Base-by-base conservation (phyloP, 2,113 vertebrate species). In the Columba livia region DNA sequence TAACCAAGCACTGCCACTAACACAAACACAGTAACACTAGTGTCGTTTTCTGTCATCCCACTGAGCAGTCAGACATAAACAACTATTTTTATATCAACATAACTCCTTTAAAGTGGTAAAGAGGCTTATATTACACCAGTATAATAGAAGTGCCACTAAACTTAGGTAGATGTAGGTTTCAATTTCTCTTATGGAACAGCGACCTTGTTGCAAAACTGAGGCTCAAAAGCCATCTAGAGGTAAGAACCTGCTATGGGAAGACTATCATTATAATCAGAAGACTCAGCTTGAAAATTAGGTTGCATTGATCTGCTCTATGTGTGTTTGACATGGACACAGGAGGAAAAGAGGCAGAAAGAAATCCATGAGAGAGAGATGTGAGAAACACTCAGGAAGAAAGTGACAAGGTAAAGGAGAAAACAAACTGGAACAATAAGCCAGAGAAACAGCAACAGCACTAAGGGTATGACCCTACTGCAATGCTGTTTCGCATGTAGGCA, bases 271-370 rank as follows among this genome's bases (percentile, higher is more conserved):
- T 1, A 29, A 80, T 47, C 24, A 40, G 56, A 61, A 71, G 26
- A 67, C 4, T 66, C 13, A 12, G 20, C 66, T 26, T 0, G 0
- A 74, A 79, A 81, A 44, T 18, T 23, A 66, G 4, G 56, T 15
- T 84, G 34, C n/a, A 32, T 5, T 81, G n/a, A 81, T 58, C 20
- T 70, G 20, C 5, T 87, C n/a, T 54, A 54, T 26, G 29, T 6
- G 4, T n/a, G 36, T 54, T 65, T 70, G 26, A 65, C 12, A 8
- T 3, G 6, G 26, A 12, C 42, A 44, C 0, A 79, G 28, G 28
- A 89, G 6, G 16, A 82, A 62, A 83, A 84, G 42, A 44, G 4
- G 13, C 8, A 81, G 34, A 67, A 62, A 85, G 50, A 70, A 1
- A 87, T 4, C 8, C 38, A 57, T 12, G 15, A 75, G 54, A 40